These are phyloP conservation scores for Pygocentrus nattereri DNA, from an alignment of 2,797 vertebrate species.

Conservation along the genomic window DNA sequence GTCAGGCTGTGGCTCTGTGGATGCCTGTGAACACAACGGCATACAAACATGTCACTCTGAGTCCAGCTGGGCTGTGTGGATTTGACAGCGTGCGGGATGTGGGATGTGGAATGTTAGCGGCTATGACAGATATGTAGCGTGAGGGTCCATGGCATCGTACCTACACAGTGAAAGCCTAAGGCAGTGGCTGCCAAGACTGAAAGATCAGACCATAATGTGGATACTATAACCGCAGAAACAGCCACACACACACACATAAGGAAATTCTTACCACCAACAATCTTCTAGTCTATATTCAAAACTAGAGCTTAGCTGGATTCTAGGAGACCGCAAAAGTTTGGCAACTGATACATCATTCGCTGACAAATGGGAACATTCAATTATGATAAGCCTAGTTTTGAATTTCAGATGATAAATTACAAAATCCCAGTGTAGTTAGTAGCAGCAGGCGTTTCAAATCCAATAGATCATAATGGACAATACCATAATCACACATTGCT, in stretches of 20 bases:
- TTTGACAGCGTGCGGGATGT: slow-evolving; percentile 21
- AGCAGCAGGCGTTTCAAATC: no score
- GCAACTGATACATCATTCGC: neutral
- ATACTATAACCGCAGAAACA: slow-evolving; percentile 10
- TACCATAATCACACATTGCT: no score
- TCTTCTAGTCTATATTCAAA: neutral
- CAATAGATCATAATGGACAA: no score
- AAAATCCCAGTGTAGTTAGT: no score
- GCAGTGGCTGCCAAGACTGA: slow-evolving; percentile 58
- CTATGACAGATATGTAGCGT: slow-evolving; percentile 41
- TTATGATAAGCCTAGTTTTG: no score
- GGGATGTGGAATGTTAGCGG: slow-evolving; percentile 38
- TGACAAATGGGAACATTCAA: no score
- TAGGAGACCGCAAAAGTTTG: neutral
- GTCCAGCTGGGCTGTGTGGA: slow-evolving; percentile 22
- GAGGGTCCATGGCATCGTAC: slow-evolving; percentile 39
- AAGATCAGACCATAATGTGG: slow-evolving; percentile 67
- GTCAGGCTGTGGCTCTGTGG: neutral
- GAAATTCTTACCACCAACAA: neutral
- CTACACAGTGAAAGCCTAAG: slow-evolving; percentile 39
- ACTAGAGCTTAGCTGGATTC: neutral
- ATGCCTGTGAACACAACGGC: neutral
- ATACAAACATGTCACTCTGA: slow-evolving; percentile 17
- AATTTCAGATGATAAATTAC: no score
- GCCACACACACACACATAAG: slow-evolving; percentile 4